A percentile compares a stretch with the other conserved stretches of the same genome.
These are phyloP conservation scores for Omphaloscelis lunosa DNA, from an alignment of 2,888 invertebrate species.

Conservation along the genomic window DNA sequence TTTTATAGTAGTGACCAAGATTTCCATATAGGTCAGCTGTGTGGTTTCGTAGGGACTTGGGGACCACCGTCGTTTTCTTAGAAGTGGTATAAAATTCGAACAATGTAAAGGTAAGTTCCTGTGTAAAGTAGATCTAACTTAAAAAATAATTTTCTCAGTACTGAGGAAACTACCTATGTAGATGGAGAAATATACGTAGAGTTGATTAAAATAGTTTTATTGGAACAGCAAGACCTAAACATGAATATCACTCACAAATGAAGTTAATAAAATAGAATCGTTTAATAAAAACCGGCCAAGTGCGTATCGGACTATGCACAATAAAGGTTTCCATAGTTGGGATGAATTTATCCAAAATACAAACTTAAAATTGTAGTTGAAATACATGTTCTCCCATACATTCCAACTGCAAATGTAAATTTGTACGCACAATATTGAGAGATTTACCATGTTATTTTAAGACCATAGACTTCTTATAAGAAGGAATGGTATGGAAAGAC, in stretches of 20 bases:
- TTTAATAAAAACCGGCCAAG: no score
- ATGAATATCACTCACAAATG: neutral
- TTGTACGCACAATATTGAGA: no score
- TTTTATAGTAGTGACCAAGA: neutral
- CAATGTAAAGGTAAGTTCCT: constrained; percentile 3
- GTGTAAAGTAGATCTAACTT: neutral
- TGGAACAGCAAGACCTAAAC: neutral
- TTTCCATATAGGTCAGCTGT: neutral
- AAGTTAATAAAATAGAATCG: neutral
- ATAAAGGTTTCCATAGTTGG: no score
- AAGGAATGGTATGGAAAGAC: no score
- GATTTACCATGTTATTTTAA: no score
- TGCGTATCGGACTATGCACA: no score
- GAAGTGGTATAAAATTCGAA: neutral
- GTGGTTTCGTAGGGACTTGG: neutral
- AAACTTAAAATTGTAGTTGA: no score
- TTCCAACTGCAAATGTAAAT: no score
- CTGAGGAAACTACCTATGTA: neutral
- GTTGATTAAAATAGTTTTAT: neutral
- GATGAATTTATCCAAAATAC: no score
- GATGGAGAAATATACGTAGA: neutral
- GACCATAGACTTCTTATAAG: no score
- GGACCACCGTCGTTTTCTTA: constrained; percentile 10
- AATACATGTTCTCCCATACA: no score
- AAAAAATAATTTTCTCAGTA: neutral